phyloP scores from a whole-genome alignment of 2,888 invertebrate species.

The Trissoscelio sp. region DNA sequence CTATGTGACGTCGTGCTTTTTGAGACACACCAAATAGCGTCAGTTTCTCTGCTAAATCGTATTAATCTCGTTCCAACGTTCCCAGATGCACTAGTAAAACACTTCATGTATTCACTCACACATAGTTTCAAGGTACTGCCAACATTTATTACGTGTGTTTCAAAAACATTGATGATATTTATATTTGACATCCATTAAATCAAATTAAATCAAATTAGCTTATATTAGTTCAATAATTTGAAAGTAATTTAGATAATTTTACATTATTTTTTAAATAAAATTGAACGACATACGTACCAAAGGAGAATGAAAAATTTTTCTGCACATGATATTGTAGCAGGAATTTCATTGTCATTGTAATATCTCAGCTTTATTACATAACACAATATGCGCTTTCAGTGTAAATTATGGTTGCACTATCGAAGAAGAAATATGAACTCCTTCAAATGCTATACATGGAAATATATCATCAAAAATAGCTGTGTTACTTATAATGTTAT shows the following conservation, averaged over 20 bases:
- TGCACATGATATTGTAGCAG: not conserved
- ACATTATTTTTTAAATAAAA: not conserved
- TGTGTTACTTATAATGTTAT: constrained; percentile 8
- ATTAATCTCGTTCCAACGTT: constrained; percentile 57
- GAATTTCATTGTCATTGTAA: constrained; percentile 1
- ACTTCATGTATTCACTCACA: constrained; percentile 34
- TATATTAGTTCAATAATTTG: not conserved
- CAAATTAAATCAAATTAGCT: constrained; percentile 13
- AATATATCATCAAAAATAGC: constrained; percentile 28
- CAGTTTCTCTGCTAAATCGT: constrained; percentile 59
- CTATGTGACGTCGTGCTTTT: constrained; percentile 50
- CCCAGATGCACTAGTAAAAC: constrained; percentile 21
- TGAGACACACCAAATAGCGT: constrained; percentile 51
- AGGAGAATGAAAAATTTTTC: not conserved
- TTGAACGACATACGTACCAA: not conserved
- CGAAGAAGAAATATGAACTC: constrained; percentile 22
- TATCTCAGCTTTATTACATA: constrained; percentile 18
- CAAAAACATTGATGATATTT: constrained; percentile 2
- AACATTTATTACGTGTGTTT: constrained; percentile 31
- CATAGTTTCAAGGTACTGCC: not conserved
- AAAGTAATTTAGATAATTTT: not conserved
- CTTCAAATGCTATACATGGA: not conserved
- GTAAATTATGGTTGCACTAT: constrained; percentile 16
- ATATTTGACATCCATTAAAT: constrained; percentile 8
- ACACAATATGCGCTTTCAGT: constrained; percentile 12